phyloP scores from a whole-genome alignment of 2,888 invertebrate genomes.

The Eubasilissa splendida region DNA sequence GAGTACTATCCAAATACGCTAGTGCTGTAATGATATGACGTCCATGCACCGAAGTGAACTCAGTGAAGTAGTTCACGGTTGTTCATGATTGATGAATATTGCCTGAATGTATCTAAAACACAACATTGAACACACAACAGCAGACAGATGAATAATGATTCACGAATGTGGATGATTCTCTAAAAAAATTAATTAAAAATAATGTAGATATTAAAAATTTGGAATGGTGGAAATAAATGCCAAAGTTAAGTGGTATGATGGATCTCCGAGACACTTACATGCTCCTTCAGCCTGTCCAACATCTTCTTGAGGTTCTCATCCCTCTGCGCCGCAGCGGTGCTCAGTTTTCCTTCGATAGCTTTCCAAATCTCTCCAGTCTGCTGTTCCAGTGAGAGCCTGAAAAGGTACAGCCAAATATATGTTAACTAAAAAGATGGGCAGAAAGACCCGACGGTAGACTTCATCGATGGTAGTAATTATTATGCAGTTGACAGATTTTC shows the following conservation, averaged over 20 bases:
- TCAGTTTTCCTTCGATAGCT: conserved; percentile 91
- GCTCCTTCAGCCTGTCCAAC: conserved; percentile 91
- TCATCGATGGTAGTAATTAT: too few relatives aligned
- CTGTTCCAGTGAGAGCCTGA: conserved; percentile 85
- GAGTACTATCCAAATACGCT: too few relatives aligned
- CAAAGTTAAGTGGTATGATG: not conserved
- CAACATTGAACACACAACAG: conserved; percentile 15
- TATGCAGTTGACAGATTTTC: too few relatives aligned
- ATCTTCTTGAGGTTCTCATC: conserved; percentile 94
- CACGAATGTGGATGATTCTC: not conserved
- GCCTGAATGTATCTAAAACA: conserved; percentile 4
- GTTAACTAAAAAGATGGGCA: too few relatives aligned
- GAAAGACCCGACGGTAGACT: too few relatives aligned
- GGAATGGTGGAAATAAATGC: not conserved
- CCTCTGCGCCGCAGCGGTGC: conserved; percentile 89
- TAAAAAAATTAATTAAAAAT: not conserved
- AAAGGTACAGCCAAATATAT: conserved; percentile 58
- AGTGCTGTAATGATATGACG: conserved; percentile 1
- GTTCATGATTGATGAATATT: not conserved
- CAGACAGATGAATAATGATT: conserved; percentile 9
- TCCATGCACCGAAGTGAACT: conserved; percentile 17
- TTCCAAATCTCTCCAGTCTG: conserved; percentile 89
- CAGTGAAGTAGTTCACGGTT: not conserved
- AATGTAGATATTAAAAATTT: not conserved
- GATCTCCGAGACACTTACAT: conserved; percentile 76